Evolutionary conservation across 2,797 vertebrate genomes (phyloP), one percentile per base, ranked within the genome.

Genomic region (Gadopsis marmoratus): DNA sequence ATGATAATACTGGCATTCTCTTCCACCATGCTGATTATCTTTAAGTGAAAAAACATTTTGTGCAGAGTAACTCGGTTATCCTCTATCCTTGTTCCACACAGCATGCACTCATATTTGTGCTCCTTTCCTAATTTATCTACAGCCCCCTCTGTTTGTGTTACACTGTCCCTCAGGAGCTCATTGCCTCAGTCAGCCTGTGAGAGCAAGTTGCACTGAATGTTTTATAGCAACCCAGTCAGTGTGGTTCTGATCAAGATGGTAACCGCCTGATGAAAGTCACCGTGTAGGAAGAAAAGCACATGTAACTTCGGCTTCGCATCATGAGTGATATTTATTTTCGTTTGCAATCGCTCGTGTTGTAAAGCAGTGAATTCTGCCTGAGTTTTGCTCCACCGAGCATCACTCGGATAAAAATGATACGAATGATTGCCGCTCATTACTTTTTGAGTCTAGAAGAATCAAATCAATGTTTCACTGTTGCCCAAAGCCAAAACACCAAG

Each of bases 131-230:
- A 69, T 65, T 53, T 74, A 66, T 69, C 62, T 50, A n/a, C 17
- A 45, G 33, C 59, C 51, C 21, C n/a, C 11, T 74, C 12, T 88
- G 75, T 85, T 82, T 84, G 76, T 78, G 62, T 79, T 73, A 19
- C 43, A 7, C 31, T 2, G 39, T 82, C 81, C 74, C 48, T 73
- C n/a, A 16, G 79, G 79, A 79, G 61, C 56, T 78, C 50, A 6
- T 65, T 71, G 67, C 50, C 62, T 84, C 37, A 41, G 54, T 59
- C 65, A 61, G 59, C 61, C 62, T 67, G 68, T 75, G 71, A 86
- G 65, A 82, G 66, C 37, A 67, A 66, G 17, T 58, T 23, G 41
- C 41, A 61, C 64, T 56, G 29, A 77, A 39, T 59, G 70, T 61
- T 61, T 81, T 54, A 60, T 47, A 72, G 65, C 68, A 79, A n/a